phyloP scores from a whole-genome alignment of 2,113 vertebrate species.

The Zapus hudsonius region DNA sequence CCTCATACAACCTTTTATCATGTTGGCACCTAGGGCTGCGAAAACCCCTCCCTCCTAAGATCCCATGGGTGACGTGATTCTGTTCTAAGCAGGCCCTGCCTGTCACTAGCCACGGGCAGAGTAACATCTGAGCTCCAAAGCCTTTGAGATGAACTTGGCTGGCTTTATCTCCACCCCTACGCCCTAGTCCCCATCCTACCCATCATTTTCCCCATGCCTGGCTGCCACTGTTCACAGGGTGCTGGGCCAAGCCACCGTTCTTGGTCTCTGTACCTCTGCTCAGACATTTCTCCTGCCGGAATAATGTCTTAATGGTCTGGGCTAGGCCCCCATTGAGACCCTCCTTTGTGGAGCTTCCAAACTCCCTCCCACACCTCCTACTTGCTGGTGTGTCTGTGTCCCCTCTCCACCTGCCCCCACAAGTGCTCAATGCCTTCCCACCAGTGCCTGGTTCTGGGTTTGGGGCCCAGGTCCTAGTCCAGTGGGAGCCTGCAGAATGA shows the following conservation, averaged over 20 bases:
- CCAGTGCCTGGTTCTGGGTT: background rate
- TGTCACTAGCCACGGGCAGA: background rate
- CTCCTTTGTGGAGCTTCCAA: background rate
- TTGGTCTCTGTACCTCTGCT: fast-evolving
- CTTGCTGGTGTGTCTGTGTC: background rate
- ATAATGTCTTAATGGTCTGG: background rate
- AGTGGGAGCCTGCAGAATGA: background rate
- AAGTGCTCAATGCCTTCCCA: background rate
- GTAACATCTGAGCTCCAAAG: background rate
- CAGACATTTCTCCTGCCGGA: background rate
- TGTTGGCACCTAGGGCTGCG: constrained; percentile 30
- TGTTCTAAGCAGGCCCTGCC: background rate
- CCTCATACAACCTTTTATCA: constrained; percentile 71
- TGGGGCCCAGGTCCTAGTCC: background rate
- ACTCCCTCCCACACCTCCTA: background rate
- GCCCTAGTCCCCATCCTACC: fast-evolving
- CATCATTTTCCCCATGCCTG: background rate
- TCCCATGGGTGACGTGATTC: background rate
- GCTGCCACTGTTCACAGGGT: fast-evolving
- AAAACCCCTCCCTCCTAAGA: constrained; percentile 13
- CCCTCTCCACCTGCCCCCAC: background rate
- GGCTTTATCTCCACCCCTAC: background rate
- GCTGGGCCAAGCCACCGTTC: background rate
- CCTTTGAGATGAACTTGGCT: background rate
- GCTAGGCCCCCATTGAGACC: fast-evolving